Percentiles rank a stretch among this genome's conserved stretches.
Conservation (phyloP, 1,140 invertebrate genomes). For the Olivierus martensii region DNA sequence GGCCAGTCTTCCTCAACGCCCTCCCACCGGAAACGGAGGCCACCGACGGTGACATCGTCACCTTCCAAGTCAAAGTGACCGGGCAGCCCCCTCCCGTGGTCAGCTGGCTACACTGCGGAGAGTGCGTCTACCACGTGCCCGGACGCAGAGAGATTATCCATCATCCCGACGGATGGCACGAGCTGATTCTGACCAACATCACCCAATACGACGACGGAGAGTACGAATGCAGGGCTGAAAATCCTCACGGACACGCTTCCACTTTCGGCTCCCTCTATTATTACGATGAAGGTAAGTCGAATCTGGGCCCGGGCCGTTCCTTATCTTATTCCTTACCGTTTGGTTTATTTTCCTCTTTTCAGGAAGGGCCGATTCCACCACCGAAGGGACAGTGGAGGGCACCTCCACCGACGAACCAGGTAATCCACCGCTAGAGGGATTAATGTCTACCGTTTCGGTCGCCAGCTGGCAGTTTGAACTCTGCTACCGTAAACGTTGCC, state of each 20-base stretch:
- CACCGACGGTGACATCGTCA: constrained; percentile 19
- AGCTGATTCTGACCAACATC: constrained; percentile 27
- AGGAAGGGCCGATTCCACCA: constrained; percentile 22
- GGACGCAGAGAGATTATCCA: constrained; percentile 9
- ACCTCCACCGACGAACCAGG: constrained; percentile 23
- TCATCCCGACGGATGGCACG: constrained; percentile 13
- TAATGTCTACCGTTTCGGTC: too few relatives aligned
- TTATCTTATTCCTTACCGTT: neutral
- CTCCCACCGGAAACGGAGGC: constrained; percentile 10
- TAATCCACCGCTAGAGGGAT: too few relatives aligned
- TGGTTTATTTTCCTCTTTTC: neutral
- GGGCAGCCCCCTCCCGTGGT: constrained; percentile 25
- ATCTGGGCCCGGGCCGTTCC: too few relatives aligned
- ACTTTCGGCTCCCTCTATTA: constrained; percentile 27
- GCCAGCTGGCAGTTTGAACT: too few relatives aligned
- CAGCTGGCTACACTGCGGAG: constrained; percentile 28
- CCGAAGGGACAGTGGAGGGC: constrained; percentile 25
- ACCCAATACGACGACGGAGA: constrained; percentile 35
- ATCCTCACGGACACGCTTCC: constrained; percentile 35
- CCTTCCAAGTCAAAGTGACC: constrained; percentile 29
- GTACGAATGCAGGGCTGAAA: constrained; percentile 35
- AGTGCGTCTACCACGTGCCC: constrained; percentile 23
- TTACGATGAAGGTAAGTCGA: constrained; percentile 22
- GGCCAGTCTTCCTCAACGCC: constrained; percentile 7
- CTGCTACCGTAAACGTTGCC: too few relatives aligned